Conservation (phyloP, 2,888 invertebrate species). For the Ophion slaviceki region DNA sequence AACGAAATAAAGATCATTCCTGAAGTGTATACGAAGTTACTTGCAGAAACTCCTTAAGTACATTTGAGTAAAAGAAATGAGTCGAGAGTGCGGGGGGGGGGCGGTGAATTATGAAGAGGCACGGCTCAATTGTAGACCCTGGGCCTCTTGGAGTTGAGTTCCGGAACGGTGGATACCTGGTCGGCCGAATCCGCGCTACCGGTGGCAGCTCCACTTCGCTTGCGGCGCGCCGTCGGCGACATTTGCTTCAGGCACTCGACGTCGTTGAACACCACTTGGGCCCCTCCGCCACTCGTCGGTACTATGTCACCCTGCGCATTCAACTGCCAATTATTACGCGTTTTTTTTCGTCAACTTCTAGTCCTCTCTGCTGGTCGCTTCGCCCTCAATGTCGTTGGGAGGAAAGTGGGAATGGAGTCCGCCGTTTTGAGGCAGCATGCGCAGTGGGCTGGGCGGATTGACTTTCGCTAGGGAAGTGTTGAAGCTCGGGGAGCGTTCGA, state of each 20-base stretch:
- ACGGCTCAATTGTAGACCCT: conserved; percentile 57
- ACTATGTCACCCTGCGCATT: conserved; percentile 92
- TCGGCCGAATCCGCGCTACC: conserved; percentile 45
- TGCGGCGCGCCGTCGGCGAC: conserved; percentile 86
- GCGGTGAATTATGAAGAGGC: not conserved
- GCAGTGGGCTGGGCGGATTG: too few relatives aligned
- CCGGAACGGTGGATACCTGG: conserved; percentile 51
- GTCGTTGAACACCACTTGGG: conserved; percentile 97
- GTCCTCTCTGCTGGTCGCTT: not conserved
- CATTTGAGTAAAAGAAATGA: conserved; percentile 21
- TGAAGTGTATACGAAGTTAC: conserved; percentile 44
- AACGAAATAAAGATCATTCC: conserved; percentile 64
- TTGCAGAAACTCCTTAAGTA: conserved; percentile 17
- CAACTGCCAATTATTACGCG: conserved; percentile 38
- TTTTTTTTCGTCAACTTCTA: not conserved
- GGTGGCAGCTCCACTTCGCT: conserved; percentile 75
- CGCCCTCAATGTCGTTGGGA: not conserved
- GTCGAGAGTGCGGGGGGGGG: not conserved
- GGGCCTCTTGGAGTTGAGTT: conserved; percentile 71
- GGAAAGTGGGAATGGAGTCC: too few relatives aligned
- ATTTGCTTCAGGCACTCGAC: conserved; percentile 94
- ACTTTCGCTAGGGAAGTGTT: too few relatives aligned
- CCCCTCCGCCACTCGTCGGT: conserved; percentile 97
- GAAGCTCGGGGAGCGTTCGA: too few relatives aligned
- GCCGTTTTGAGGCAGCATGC: too few relatives aligned